Base-by-base conservation (phyloP, 2,797 vertebrate species). In the Agapornis canus region DNA sequence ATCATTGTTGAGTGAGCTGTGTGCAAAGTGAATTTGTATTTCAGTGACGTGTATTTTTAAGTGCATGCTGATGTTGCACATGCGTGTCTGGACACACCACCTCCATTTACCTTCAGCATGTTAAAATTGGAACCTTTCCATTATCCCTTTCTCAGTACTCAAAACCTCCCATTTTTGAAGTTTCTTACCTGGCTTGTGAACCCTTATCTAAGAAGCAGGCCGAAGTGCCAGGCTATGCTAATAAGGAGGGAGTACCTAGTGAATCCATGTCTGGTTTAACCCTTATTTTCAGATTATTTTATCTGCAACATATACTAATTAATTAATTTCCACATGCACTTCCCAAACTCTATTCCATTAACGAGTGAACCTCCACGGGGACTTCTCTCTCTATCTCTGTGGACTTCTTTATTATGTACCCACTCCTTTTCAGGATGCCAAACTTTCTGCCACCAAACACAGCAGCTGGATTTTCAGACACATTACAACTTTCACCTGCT, bases 231-330 rank as follows among this genome's bases (percentile, higher is more conserved):
- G 54, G 32, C 81, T 85, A 40, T 77, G 68, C 64, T 85, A 79
- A 70, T 66, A 76, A 69, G 31, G 37, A 76, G 27, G 60, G 70
- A 66, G 35, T 52, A 84, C 48, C 79, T 9, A 11, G 69, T n/a
- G 76, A 90, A 82, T 48, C 47, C 22, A 59, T 32, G 70, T 73
- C 91, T 73, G 51, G 5, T 86, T 86, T 83, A 87, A 86, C 82
- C 86, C 89, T 88, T 35, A 37, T 93, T 92, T 94, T 75, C 89
- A 90, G 64, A 49, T n/a, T 40, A 70, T 26, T 94, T 82, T 45
- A 68, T 76, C 78, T 71, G 78, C 75, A 89, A 80, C 29, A 71
- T 68, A 81, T 21, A 82, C 37, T 77, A 75, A 89, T 83, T 85
- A 94, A 85, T 87, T 93, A 68, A 64, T 94, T 77, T 82, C 64